These are phyloP conservation scores for Enteromius treurensis DNA, from an alignment of 2,797 vertebrate genomes.

Conservation along the genomic window DNA sequence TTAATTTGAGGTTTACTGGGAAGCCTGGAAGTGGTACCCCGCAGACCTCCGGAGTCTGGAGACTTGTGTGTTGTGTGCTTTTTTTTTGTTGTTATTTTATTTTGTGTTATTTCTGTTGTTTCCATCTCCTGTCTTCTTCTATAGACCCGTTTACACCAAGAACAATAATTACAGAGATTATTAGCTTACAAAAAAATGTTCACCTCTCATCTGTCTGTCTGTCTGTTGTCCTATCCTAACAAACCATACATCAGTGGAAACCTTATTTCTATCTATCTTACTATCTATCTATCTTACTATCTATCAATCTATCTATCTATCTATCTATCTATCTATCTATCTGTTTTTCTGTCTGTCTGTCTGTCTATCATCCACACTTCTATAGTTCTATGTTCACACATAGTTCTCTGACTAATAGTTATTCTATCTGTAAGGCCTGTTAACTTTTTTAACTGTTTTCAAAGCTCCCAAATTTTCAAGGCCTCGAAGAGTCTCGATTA, in stretches of 20 bases:
- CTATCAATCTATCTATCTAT: no score
- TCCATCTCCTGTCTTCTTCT: neutral
- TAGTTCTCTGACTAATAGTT: neutral
- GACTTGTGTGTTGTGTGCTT: constrained; percentile 14
- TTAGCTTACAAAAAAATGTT: no score
- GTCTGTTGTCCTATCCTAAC: no score
- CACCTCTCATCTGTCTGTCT: no score
- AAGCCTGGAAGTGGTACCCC: constrained; percentile 21
- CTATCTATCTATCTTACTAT: no score
- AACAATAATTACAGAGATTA: neutral
- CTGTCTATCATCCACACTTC: neutral
- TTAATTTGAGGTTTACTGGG: constrained; percentile 43
- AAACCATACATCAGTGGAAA: no score
- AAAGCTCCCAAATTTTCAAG: neutral
- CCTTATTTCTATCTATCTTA: no score
- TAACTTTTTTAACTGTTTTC: neutral
- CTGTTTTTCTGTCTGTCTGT: neutral
- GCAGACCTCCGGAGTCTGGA: constrained; percentile 12
- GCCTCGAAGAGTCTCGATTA: neutral
- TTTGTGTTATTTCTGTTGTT: constrained; percentile 22
- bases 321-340: no score
- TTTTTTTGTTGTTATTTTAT: constrained; percentile 20
- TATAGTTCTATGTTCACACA: neutral
- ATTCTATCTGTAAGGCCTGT: neutral
- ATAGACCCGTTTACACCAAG: neutral